Percentiles rank a stretch among this genome's conserved stretches.
phyloP scores from a whole-genome alignment of 2,113 vertebrate genomes.

The Apteryx owenii region DNA sequence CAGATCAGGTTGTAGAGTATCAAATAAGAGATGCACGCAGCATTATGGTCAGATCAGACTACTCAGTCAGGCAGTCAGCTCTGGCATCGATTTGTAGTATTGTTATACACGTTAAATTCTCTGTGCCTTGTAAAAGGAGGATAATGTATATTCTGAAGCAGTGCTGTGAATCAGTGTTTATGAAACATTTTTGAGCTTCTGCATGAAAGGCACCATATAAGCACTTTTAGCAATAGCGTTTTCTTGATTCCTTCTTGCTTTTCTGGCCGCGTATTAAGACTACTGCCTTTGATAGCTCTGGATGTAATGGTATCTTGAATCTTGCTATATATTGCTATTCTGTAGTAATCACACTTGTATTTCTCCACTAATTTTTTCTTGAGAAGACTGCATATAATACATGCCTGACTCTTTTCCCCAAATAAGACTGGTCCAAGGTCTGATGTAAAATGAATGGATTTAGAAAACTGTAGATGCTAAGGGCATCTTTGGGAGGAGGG shows the following conservation, averaged over 20 bases:
- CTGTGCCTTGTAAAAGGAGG: not conserved
- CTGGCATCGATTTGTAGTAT: not conserved
- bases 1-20: not conserved
- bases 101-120: not conserved
- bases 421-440: not conserved
- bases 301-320: not conserved
- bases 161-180: not conserved
- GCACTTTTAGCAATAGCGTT: not conserved
- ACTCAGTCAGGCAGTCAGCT: rapidly evolving
- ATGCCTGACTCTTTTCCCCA: not conserved
- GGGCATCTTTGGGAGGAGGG: not conserved
- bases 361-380: not conserved
- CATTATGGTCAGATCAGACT: not conserved
- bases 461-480: not conserved
- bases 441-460: not conserved
- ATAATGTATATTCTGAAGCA: not conserved
- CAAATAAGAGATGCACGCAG: not conserved
- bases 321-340: not conserved
- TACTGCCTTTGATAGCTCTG: not conserved
- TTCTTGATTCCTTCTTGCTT: not conserved
- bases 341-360: not conserved
- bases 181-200: not conserved
- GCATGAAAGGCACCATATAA: not conserved
- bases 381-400: not conserved
- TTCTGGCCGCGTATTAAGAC: not conserved